phyloP scores from a whole-genome alignment of 2,113 vertebrate species.

The Danio rerio region GRCz12tu NC_133178.1:24405001-24405500 shows the following conservation, averaged over 20 bases:
- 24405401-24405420: slow-evolving; percentile 21
- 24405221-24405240: slow-evolving; percentile 21
- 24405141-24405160: not conserved
- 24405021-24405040: no score
- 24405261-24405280: slow-evolving; percentile 39
- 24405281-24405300: slow-evolving; percentile 45
- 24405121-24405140: not conserved
- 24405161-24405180: not conserved
- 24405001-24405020: no score
- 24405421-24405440: not conserved
- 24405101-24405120: no score
- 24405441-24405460: slow-evolving; percentile 33
- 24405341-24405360: slow-evolving; percentile 51
- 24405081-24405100: no score
- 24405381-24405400: slow-evolving; percentile 24
- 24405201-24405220: not conserved
- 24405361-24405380: slow-evolving; percentile 50
- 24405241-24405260: slow-evolving; percentile 4
- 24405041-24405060: no score
- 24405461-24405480: slow-evolving; percentile 23
- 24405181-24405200: not conserved
- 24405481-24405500: slow-evolving; percentile 35
- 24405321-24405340: slow-evolving; percentile 52
- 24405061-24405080: no score
- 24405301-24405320: slow-evolving; percentile 41